Percentiles rank a stretch among this genome's conserved stretches.
Evolutionary conservation across 2,888 invertebrate genomes (phyloP).

Genomic region (Sinopyrophorus schimmeli): DNA sequence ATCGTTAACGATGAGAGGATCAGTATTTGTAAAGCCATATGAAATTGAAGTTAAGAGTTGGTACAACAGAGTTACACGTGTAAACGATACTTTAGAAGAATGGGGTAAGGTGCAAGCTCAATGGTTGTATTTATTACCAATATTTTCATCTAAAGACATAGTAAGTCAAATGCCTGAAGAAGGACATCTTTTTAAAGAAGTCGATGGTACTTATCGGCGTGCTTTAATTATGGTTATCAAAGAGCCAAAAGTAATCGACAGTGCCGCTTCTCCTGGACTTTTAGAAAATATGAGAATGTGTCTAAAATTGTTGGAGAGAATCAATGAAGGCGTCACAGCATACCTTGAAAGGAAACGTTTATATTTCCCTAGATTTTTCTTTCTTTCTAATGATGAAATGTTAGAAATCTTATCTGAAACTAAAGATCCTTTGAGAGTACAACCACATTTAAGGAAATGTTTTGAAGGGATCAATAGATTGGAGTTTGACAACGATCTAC

Average conservation of each 20-base stretch:
- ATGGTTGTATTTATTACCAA: constrained; percentile 85
- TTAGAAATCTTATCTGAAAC: constrained; percentile 88
- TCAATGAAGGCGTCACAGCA: constrained; percentile 79
- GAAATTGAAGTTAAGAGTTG: constrained; percentile 70
- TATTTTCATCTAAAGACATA: constrained; percentile 86
- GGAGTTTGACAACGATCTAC: constrained; percentile 69
- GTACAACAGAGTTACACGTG: constrained; percentile 73
- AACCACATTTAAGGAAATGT: constrained; percentile 85
- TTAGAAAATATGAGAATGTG: constrained; percentile 72
- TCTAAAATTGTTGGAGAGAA: constrained; percentile 71
- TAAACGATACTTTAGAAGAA: constrained; percentile 75
- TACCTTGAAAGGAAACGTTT: constrained; percentile 84
- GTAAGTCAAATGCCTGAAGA: constrained; percentile 86
- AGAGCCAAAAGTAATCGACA: constrained; percentile 68
- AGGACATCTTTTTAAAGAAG: constrained; percentile 74
- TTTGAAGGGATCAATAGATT: constrained; percentile 83
- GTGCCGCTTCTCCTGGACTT: constrained; percentile 68
- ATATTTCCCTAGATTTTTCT: constrained; percentile 86
- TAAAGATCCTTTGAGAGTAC: constrained; percentile 80
- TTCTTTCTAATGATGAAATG: constrained; percentile 89
- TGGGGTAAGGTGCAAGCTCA: constrained; percentile 86
- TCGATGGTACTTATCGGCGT: constrained; percentile 68
- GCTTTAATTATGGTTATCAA: constrained; percentile 66
- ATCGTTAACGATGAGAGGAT: constrained; percentile 82
- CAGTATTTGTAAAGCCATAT: constrained; percentile 84